These are phyloP conservation scores for Myanophis thanlyinensis DNA, from an alignment of 2,113 vertebrate species.

Conservation along the genomic window DNA sequence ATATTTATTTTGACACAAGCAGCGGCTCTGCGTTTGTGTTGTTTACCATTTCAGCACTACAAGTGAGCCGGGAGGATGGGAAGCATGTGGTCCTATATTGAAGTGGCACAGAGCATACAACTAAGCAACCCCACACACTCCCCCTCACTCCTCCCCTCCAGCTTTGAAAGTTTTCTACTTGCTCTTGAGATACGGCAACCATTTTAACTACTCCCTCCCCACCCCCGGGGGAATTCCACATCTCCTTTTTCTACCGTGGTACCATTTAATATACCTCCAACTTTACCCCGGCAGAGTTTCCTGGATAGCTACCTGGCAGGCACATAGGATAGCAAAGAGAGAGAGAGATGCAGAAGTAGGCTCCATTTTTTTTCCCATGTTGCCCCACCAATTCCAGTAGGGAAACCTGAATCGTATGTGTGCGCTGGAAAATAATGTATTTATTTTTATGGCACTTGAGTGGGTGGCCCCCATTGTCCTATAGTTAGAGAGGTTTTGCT, in stretches of 20 bases:
- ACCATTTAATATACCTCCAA: not conserved
- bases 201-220: conserved; percentile 11
- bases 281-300: not conserved
- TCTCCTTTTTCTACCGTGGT: conserved; percentile 38
- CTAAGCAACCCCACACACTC: not conserved
- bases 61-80: not conserved
- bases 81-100: not conserved
- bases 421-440: conserved; percentile 45
- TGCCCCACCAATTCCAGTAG: not conserved
- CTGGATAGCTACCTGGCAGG: not conserved
- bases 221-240: conserved; percentile 15
- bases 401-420: not conserved
- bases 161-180: conserved; percentile 11
- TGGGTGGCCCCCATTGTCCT: rapidly evolving
- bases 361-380: not conserved
- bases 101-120: not conserved
- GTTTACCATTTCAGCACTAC: rapidly evolving
- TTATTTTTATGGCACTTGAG: conserved; percentile 63
- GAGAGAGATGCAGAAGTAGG: not conserved
- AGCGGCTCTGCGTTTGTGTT: not conserved
- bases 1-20: conserved; percentile 26
- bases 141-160: too few relatives aligned
- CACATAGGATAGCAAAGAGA: not conserved
- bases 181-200: conserved; percentile 7
- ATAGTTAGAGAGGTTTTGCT: not conserved